Evolutionary conservation across 2,797 vertebrate genomes (phyloP).

Genomic region (Notolabrus celidotus): DNA sequence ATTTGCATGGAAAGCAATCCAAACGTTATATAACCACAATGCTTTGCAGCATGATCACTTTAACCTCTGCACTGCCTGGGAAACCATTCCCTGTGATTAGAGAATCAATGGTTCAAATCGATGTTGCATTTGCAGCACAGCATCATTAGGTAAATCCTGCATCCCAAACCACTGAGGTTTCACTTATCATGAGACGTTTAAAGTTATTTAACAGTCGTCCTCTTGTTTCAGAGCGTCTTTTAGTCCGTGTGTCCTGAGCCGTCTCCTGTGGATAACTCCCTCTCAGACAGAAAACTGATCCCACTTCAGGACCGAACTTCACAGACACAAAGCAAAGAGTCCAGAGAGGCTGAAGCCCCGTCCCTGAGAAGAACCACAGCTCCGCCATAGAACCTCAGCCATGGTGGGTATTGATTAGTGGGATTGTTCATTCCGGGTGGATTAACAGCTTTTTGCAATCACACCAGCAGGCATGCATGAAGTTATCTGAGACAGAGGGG

Average conservation of each 20-base stretch:
- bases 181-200: slow-evolving; percentile 41
- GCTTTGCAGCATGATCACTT: slow-evolving; percentile 22
- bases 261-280: slow-evolving; percentile 48
- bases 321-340: slow-evolving; percentile 43
- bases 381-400: slow-evolving; percentile 31
- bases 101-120: slow-evolving; percentile 53
- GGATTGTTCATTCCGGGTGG: slow-evolving; percentile 27
- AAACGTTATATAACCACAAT: slow-evolving; percentile 21
- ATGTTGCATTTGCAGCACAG: slow-evolving; percentile 41
- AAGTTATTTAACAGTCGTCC: slow-evolving; percentile 45
- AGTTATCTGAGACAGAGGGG: no score
- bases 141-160: slow-evolving; percentile 39
- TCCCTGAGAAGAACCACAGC: slow-evolving; percentile 1
- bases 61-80: slow-evolving; percentile 36
- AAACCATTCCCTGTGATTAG: slow-evolving; percentile 33
- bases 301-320: slow-evolving; percentile 63
- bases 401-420: slow-evolving; percentile 25
- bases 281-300: slow-evolving; percentile 54
- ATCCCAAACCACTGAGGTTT: slow-evolving; percentile 31
- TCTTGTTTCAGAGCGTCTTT: slow-evolving; percentile 30
- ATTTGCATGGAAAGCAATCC: background rate
- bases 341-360: slow-evolving; percentile 31
- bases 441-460: background rate
- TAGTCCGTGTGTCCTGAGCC: slow-evolving; percentile 26
- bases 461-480: no score